phyloP scores from a whole-genome alignment of 1,140 invertebrate genomes.

The Tribolium castaneum region DNA sequence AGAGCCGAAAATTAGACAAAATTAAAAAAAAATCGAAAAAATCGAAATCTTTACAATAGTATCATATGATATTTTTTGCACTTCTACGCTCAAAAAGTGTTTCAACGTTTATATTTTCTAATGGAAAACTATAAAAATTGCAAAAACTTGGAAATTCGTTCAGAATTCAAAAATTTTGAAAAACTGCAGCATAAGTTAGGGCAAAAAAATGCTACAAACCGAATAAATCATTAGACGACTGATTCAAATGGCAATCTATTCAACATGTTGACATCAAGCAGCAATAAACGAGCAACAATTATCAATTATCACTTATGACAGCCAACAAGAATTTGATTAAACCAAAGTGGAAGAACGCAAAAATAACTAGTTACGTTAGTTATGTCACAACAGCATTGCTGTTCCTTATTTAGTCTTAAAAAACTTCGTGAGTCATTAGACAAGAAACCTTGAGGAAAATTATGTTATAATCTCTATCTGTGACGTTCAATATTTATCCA shows the following conservation, averaged over 20 bases:
- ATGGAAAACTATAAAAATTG: no score
- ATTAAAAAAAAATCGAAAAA: no score
- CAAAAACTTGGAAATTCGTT: no score
- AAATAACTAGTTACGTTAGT: constrained; percentile 6
- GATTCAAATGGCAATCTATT: not conserved
- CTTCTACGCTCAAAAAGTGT: no score
- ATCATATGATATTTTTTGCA: no score
- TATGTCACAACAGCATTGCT: constrained; percentile 11
- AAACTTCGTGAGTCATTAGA: constrained; percentile 6
- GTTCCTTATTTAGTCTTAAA: constrained; percentile 19
- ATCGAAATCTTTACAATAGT: no score
- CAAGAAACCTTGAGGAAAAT: not conserved
- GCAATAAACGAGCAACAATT: not conserved
- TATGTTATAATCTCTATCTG: constrained; percentile 11
- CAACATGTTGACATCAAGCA: not conserved
- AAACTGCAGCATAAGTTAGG: no score
- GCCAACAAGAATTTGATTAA: not conserved
- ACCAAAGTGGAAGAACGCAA: not conserved
- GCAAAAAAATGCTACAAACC: no score
- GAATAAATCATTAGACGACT: not conserved
- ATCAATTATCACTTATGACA: not conserved
- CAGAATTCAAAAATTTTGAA: no score
- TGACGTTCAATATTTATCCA: constrained; percentile 5
- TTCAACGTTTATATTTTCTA: no score
- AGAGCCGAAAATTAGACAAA: no score